Percentiles rank a stretch among this genome's conserved stretches.
Evolutionary conservation across 2,797 vertebrate species (phyloP).

Genomic region (Mormyrus proboscirostris): DNA sequence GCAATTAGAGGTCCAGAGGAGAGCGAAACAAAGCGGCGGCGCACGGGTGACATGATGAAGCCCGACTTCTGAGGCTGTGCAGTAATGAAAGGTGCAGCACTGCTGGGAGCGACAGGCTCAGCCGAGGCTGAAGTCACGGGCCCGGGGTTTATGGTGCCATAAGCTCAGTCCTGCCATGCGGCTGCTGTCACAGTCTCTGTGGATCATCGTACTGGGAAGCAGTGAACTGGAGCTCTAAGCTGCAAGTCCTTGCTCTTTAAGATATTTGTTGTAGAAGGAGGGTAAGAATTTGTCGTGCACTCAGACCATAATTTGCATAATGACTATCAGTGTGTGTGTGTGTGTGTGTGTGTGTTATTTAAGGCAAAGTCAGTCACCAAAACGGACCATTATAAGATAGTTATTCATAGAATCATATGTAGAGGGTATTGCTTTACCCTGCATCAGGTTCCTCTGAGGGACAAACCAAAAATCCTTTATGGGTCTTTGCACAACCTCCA

Average conservation of each 20-base stretch:
- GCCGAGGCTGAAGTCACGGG: not conserved
- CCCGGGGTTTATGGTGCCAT: not conserved
- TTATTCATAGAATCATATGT: not conserved
- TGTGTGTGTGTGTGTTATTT: not conserved
- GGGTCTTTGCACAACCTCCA: not conserved
- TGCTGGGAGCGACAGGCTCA: constrained; percentile 26
- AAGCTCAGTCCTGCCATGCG: not conserved
- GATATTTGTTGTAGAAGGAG: constrained; percentile 4
- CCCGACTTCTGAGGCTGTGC: constrained; percentile 53
- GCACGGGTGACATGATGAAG: constrained; percentile 42
- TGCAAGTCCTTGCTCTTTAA: not conserved
- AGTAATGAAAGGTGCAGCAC: constrained; percentile 52
- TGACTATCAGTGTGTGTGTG: not conserved
- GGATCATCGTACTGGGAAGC: not conserved
- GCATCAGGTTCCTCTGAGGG: not conserved
- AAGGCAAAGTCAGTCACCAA: not conserved
- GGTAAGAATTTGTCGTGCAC: not conserved
- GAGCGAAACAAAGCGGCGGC: constrained; percentile 44
- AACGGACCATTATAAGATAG: not conserved
- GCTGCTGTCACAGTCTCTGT: not conserved
- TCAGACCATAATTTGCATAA: not conserved
- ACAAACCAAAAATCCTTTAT: not conserved
- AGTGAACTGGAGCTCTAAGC: not conserved
- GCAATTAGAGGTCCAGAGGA: constrained; percentile 59
- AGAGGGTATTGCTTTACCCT: not conserved